A percentile compares a stretch with the other conserved stretches of the same genome.
phyloP scores from a whole-genome alignment of 2,113 vertebrate genomes.

The Otocyon megalotis region DNA sequence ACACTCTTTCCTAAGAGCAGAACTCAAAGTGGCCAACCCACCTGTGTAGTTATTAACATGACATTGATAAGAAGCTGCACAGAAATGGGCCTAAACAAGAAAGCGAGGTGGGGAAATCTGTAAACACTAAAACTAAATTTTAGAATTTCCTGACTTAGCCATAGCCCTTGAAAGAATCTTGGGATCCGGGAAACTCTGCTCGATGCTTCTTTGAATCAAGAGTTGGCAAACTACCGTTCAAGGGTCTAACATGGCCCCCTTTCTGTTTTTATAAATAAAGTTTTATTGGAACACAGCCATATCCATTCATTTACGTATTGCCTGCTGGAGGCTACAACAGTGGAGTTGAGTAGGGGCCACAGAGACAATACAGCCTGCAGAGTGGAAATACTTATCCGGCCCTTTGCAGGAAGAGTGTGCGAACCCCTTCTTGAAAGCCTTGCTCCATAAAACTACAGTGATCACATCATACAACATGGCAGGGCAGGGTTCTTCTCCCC shows the following conservation, averaged over 20 bases:
- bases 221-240: no score
- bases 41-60: background rate
- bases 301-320: no score
- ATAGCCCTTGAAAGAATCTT: background rate
- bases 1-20: background rate
- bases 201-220: background rate
- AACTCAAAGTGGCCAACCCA: background rate
- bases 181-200: background rate
- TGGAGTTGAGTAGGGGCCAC: background rate
- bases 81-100: background rate
- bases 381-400: background rate
- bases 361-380: background rate
- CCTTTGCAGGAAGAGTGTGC: background rate
- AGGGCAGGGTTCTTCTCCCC: background rate
- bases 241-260: background rate
- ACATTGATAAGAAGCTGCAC: background rate
- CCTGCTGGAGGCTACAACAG: background rate
- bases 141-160: background rate
- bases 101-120: background rate
- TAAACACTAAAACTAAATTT: background rate
- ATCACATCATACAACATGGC: background rate
- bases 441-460: background rate
- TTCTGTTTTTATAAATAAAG: conserved; percentile 10
- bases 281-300: background rate
- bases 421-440: no score